Base-by-base conservation (phyloP, 2,113 vertebrate genomes). In the Onychostoma macrolepis region DNA sequence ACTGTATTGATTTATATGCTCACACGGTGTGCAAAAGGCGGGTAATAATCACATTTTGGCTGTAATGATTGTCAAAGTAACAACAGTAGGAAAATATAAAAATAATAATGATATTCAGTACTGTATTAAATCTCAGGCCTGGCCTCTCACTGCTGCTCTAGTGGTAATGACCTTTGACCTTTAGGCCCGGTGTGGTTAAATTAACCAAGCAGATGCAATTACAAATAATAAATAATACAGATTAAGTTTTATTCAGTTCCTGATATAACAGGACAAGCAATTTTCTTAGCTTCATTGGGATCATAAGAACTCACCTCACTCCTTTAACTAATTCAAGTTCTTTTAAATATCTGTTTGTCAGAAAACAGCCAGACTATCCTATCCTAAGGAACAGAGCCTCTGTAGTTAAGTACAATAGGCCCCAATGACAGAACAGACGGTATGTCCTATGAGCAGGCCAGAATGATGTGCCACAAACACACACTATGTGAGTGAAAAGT, bases 1-100 rank as follows among this genome's bases (percentile, higher is more conserved):
- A 61, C 76, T 83, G 45, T 78, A 80, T 41, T 86, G 84, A 91
- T 69, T 90, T 90, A 92, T 92, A 93, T 89, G 89, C 63, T 80
- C 75, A 85, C 80, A 90, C 48, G 76, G 90, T 94, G 93, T 93
- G 92, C 92, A 93, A 93, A 90, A 58, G 67, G 50, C 17, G 56
- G 77, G 48, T 83, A 69, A 89, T 84, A 78, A 63, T 85, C 78
- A 87, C 88, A 87, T 87, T 89, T 76, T 88, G 87, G 87, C 81
- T 91, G 80, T 67, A 87, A 92, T 95, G 94, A 95, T 95, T 95
- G 94, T 95, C 94, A 92, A 94, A 93, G 94, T 93, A 92, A 94
- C 92, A 94, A 92, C 33, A 63, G 4, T 86, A 88, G 21, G 33
- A 86, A 61, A 84, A 80, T 84, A 81, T 56, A 80, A 69, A 56